Evolutionary conservation across 2,797 vertebrate species (phyloP).

Genomic region (Rhinophrynus dorsalis): DNA sequence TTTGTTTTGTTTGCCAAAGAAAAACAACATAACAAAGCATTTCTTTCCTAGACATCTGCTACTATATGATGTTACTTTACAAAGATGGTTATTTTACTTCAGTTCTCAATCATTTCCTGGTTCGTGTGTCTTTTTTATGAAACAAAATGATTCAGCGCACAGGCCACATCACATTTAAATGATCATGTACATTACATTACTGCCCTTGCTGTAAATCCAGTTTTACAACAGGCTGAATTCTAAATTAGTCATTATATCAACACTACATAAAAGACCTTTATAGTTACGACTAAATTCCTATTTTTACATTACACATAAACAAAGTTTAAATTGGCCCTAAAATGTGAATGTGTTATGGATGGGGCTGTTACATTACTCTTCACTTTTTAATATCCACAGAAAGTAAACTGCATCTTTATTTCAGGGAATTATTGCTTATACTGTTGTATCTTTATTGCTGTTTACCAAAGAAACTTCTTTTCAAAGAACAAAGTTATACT

Average conservation of each 20-base stretch:
- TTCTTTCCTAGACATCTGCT: not conserved
- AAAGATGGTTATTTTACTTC: conserved; percentile 25
- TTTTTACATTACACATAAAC: conserved; percentile 47
- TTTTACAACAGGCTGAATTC: conserved; percentile 45
- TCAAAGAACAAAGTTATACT: not conserved
- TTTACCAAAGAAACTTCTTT: conserved; percentile 7
- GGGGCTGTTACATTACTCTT: conserved; percentile 37
- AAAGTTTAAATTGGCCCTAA: conserved; percentile 48
- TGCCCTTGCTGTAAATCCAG: conserved; percentile 35
- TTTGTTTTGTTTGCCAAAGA: not conserved
- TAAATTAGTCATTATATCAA: conserved; percentile 49
- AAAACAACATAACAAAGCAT: not conserved
- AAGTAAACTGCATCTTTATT: conserved; percentile 34
- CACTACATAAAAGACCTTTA: conserved; percentile 38
- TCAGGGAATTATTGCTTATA: conserved; percentile 27
- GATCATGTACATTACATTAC: conserved; percentile 33
- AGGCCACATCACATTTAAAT: conserved; percentile 41
- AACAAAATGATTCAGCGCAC: conserved; percentile 31
- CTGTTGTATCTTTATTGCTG: conserved; percentile 24
- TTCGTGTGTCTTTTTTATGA: conserved; percentile 30
- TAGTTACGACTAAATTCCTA: conserved; percentile 41
- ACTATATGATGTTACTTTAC: conserved; percentile 17
- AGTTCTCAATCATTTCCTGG: conserved; percentile 20
- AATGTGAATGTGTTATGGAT: conserved; percentile 45
- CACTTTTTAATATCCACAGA: conserved; percentile 45